Conservation (phyloP, 1,140 invertebrate genomes). For the Stenopsyche tienmushanensis region DNA sequence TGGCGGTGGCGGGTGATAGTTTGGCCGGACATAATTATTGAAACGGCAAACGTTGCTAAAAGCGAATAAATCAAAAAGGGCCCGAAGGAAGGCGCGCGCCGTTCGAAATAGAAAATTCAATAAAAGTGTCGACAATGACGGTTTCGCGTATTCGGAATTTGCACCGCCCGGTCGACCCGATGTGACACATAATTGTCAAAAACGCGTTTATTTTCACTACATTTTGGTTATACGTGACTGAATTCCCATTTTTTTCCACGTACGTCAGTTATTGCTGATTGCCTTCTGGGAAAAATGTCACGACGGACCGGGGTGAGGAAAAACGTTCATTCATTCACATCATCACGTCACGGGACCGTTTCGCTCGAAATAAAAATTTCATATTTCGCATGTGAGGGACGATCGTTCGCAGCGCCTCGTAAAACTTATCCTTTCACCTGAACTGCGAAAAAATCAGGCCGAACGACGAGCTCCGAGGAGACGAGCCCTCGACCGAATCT, state of each 20-base stretch:
- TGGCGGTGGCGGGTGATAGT: no score
- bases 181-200: conserved; percentile 25
- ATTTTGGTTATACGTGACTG: neutral
- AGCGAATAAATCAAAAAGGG: no score
- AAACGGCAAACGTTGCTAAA: no score
- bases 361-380: neutral
- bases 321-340: conserved; percentile 22
- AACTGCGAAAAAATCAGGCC: no score
- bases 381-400: neutral
- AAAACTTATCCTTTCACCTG: no score
- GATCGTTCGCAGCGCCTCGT: no score
- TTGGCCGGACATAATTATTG: no score
- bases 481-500: no score
- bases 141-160: conserved; percentile 5
- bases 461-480: no score
- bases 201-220: conserved; percentile 11
- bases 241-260: conserved; percentile 8
- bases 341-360: conserved; percentile 5
- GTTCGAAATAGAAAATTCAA: conserved; percentile 4
- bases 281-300: conserved; percentile 19
- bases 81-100: no score
- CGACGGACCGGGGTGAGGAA: conserved; percentile 9
- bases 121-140: conserved; percentile 10
- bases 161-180: neutral
- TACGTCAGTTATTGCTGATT: conserved; percentile 23